Base-by-base conservation (phyloP, 2,888 invertebrate species). In the Stegophylla sp. region DNA sequence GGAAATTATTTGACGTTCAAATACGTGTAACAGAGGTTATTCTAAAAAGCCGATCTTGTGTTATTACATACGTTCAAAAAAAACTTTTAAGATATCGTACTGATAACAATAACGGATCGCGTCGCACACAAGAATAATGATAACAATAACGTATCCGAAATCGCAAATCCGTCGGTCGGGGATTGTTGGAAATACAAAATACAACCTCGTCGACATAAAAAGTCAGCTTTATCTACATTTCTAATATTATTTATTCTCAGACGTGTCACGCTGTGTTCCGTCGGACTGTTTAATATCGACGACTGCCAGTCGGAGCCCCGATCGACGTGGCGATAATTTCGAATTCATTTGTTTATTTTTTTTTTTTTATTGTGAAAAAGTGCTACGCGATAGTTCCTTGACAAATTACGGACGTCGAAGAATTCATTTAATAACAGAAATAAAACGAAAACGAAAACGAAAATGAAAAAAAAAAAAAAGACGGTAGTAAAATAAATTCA, bases 331-430 rank as follows among this genome's bases (percentile, higher is more conserved):
- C 5, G 41, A 71, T 71, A 20, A 56, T 71, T 56, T 56, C 15
- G 15, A 56, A 56, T 53, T 56, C 1, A 71, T 56, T 71, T 56
- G 41, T 20, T n/a, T n/a, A n/a, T n/a, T n/a, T n/a, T n/a, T n/a
- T n/a, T n/a, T n/a, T 15, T 56, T 71, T 71, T 71, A 56, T 71
- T 71, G 20, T 15, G 12, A 23, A 71, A 71, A 23, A 67, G 26
- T 48, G 34, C 9, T 53, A 41, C 41, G 15, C 28, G 5, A 41
- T 71, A 13, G 5, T 71, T 34, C n/a, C 34, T 41, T 41, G 71
- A 71, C 20, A 71, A 71, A 56, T 71, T 71, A 71, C 56, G 15
- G 13, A 41, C 9, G 41, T 71, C 20, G 41, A 23, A 71, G 23
- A 41, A 71, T 71, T 71, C n/a, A 51, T 69, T 56, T 53, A 34